Conservation (phyloP, 2,888 invertebrate genomes). For the Agonopterix subpropinquella region DNA sequence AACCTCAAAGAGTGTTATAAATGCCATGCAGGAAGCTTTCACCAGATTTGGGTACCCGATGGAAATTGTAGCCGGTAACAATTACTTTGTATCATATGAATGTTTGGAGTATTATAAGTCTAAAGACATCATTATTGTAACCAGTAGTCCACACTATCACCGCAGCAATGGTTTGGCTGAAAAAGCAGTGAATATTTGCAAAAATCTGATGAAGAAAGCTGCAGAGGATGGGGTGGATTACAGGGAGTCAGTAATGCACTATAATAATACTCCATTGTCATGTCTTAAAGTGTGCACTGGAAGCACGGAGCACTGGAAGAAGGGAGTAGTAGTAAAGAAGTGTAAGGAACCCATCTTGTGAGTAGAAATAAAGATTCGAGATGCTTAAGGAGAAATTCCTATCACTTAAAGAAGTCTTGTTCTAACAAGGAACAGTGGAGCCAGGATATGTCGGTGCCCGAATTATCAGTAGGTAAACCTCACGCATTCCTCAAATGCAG, state of each 20-base stretch:
- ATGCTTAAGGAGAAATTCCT: neutral
- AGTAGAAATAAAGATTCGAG: neutral
- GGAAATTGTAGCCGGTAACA: constrained; percentile 5
- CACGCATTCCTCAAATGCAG: no score
- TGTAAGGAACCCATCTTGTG: neutral
- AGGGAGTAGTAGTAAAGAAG: neutral
- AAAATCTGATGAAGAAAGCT: constrained; percentile 7
- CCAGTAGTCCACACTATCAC: constrained; percentile 9
- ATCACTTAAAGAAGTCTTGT: neutral
- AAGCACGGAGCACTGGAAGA: no score
- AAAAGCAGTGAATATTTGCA: constrained; percentile 9
- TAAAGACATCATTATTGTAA: constrained; percentile 6
- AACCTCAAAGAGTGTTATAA: neutral
- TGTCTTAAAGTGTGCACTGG: no score
- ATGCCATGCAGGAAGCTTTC: constrained; percentile 3
- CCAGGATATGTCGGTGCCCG: no score
- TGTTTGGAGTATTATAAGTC: constrained; percentile 7
- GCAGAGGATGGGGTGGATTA: constrained; percentile 10
- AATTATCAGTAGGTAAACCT: no score
- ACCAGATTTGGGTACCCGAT: constrained; percentile 8
- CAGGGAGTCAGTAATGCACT: constrained; percentile 6
- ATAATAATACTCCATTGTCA: constrained; percentile 10
- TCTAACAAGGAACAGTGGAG: neutral
- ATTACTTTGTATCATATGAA: constrained; percentile 9
- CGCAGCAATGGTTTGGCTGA: constrained; percentile 11